Evolutionary conservation across 2,888 invertebrate species (phyloP).

Genomic region (Erebia palarica): DNA sequence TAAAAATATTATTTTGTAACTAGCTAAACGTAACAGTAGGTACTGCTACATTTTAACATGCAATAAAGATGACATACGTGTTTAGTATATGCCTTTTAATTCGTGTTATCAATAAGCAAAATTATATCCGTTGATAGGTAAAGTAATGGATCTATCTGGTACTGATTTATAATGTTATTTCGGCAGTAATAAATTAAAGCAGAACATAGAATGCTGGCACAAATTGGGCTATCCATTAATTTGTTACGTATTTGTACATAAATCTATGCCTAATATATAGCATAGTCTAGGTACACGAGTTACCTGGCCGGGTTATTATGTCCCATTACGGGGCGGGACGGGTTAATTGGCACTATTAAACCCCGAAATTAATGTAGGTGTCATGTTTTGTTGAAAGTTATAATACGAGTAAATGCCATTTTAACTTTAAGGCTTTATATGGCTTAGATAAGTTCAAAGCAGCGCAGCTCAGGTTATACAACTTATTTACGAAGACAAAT

Average conservation of each 20-base stretch:
- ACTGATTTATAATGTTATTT: not conserved
- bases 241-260: conserved; percentile 11
- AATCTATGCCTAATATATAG: not conserved
- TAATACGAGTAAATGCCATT: conserved; percentile 39
- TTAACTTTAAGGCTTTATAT: conserved; percentile 39
- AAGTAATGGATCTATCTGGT: not conserved
- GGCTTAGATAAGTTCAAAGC: conserved; percentile 36
- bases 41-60: not conserved
- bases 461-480: conserved; percentile 27
- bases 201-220: not conserved
- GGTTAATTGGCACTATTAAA: conserved; percentile 42
- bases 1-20: conserved; percentile 15
- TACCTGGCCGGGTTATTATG: conserved; percentile 35
- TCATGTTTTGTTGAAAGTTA: conserved; percentile 41
- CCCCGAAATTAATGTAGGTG: conserved; percentile 43
- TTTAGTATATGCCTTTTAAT: not conserved
- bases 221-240: conserved; percentile 4
- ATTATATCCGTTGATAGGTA: not conserved
- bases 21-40: not conserved
- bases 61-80: not conserved
- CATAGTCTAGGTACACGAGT: conserved; percentile 16
- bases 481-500: conserved; percentile 33
- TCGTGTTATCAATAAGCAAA: not conserved
- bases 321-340: conserved; percentile 36
- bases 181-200: not conserved